These are phyloP conservation scores for Sylvia atricapilla DNA, from an alignment of 2,113 vertebrate species.

Conservation along the genomic window DNA sequence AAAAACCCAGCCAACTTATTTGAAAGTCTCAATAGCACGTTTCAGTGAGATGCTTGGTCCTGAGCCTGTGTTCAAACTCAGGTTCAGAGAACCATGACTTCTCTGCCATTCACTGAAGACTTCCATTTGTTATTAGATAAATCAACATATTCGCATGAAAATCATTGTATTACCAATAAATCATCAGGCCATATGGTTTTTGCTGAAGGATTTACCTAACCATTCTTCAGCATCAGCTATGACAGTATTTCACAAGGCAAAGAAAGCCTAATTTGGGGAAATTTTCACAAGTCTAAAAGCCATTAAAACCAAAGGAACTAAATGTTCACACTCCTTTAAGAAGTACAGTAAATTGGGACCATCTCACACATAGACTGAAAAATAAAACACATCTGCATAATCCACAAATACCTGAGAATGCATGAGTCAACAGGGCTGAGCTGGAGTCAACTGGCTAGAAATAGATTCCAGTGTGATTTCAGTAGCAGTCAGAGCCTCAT, in stretches of 20 bases:
- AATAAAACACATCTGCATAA: not conserved
- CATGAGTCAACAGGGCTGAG: not conserved
- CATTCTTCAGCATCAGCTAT: not conserved
- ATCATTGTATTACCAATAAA: not conserved
- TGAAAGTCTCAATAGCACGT: not conserved
- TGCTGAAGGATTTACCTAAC: not conserved
- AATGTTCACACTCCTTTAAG: not conserved
- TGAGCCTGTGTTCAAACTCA: not conserved
- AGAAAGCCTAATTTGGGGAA: not conserved
- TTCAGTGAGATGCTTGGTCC: not conserved
- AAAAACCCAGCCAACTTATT: not conserved
- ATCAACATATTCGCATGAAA: not conserved
- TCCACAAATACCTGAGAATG: not conserved
- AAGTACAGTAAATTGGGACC: not conserved
- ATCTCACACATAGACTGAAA: not conserved
- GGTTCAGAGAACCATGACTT: not conserved
- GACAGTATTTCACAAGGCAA: not conserved
- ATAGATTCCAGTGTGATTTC: not conserved
- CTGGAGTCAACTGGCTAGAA: not conserved
- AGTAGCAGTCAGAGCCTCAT: not conserved
- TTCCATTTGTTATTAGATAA: not conserved
- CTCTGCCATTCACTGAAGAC: accelerated
- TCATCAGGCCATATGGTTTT: not conserved
- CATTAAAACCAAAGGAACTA: not conserved
- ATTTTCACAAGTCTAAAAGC: not conserved